phyloP scores from a whole-genome alignment of 2,797 vertebrate species.

The Silurus lanzhouensis region DNA sequence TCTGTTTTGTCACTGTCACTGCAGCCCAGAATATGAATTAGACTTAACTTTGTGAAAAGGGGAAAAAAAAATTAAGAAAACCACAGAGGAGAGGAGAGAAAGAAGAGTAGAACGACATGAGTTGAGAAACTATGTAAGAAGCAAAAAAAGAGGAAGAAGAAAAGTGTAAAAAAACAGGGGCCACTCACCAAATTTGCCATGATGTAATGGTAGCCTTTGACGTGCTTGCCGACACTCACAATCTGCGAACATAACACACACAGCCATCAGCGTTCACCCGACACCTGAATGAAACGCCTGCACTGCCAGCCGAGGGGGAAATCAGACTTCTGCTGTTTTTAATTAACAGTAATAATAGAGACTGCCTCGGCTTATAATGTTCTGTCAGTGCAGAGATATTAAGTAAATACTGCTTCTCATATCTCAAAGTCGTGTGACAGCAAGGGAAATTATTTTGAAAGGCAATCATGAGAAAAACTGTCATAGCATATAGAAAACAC shows the following conservation, averaged over 20 bases:
- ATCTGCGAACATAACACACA: slow-evolving; percentile 74
- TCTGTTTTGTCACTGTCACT: slow-evolving; percentile 35
- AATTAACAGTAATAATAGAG: slow-evolving; percentile 51
- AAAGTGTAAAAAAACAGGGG: slow-evolving; percentile 37
- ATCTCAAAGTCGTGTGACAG: slow-evolving; percentile 41
- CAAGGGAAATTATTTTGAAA: slow-evolving; percentile 34
- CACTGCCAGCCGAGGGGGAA: slow-evolving; percentile 25
- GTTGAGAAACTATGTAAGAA: slow-evolving; percentile 1
- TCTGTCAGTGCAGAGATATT: slow-evolving; percentile 42
- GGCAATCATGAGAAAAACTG: slow-evolving; percentile 26
- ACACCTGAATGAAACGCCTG: slow-evolving; percentile 28
- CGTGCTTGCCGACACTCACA: slow-evolving; percentile 96
- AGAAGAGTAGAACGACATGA: not conserved
- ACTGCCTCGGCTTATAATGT: slow-evolving; percentile 31
- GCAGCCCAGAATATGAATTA: slow-evolving; percentile 53
- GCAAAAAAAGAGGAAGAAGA: slow-evolving; percentile 17
- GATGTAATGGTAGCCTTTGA: slow-evolving; percentile 99
- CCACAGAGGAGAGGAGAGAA: slow-evolving; percentile 22
- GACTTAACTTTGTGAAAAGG: slow-evolving; percentile 39
- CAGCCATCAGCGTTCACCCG: slow-evolving; percentile 26
- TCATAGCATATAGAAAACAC: slow-evolving; percentile 20
- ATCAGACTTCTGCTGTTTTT: slow-evolving; percentile 43
- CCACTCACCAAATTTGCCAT: slow-evolving; percentile 94
- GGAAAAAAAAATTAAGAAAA: slow-evolving; percentile 25
- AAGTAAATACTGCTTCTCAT: slow-evolving; percentile 42